Evolutionary conservation across 2,888 invertebrate species (phyloP), one percentile per base, ranked within the genome.

Genomic region (Netelia fuscicornis): DNA sequence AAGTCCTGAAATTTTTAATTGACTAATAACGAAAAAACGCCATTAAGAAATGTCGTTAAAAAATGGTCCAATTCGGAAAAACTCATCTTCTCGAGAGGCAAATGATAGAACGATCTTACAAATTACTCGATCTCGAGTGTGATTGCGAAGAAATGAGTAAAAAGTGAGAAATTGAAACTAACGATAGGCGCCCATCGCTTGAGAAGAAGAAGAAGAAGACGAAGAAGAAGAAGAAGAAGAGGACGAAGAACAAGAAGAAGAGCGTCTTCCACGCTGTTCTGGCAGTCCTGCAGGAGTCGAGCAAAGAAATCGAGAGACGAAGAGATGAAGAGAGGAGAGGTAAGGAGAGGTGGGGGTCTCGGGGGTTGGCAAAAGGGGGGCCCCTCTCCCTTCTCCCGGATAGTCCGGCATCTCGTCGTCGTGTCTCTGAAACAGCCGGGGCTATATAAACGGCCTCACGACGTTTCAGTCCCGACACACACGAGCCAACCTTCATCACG

Each of bases 401-500:
- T 6, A 48, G 52, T 25, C 37, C 48, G 60, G 81, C 71, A 54
- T 74, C 68, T 72, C 67, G 52, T 52, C 75, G 76, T 54, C 44
- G 72, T 13, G 82, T 82, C 71, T 44, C 60, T 79, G 72, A 68
- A 83, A 87, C 70, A 80, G 90, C 90, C 91, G 91, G 92, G 92
- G 91, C 92, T 93, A 93, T 93, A 93, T 92, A 93, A 93, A 91
- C 93, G 90, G 90, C 90, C 91, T 90, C 92, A 90, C 91, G 90
- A 87, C 90, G 90, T 92, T 91, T 92, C 92, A 88, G 89, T 88
- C 91, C 91, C 92, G 93, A 93, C 93, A 93, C 91, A 93, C 91
- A 93, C 92, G 92, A 93, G 90, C 92, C 92, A 92, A 93, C 92
- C 93, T 92, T 93, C 93, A 90, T 92, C 91, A 90, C 90, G 91